These are phyloP conservation scores for Pseudococcus viburni DNA, from an alignment of 2,888 invertebrate species.

Conservation along the genomic window DNA sequence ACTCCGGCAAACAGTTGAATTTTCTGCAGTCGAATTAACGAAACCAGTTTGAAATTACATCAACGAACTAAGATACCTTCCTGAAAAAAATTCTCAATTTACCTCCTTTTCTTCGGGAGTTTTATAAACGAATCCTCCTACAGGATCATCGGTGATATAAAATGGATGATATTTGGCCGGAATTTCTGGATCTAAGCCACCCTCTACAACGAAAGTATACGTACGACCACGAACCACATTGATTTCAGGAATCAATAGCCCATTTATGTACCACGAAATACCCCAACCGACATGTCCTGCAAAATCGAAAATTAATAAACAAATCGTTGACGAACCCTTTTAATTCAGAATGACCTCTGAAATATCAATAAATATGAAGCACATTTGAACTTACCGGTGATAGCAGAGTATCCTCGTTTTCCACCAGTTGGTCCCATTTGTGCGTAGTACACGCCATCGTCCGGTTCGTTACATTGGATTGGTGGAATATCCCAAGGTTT, in stretches of 20 bases:
- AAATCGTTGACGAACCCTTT: too few relatives aligned
- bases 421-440: conserved; percentile 95
- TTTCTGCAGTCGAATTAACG: conserved; percentile 73
- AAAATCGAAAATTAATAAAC: too few relatives aligned
- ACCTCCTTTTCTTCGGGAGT: conserved; percentile 86
- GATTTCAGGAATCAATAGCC: conserved; percentile 91
- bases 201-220: conserved; percentile 91
- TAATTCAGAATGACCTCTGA: too few relatives aligned
- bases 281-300: conserved; percentile 94
- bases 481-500: conserved; percentile 90
- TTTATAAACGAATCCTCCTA: conserved; percentile 92
- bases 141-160: conserved; percentile 91
- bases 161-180: conserved; percentile 93
- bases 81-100: conserved; percentile 67
- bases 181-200: conserved; percentile 83
- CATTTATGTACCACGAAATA: conserved; percentile 95
- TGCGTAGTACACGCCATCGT: conserved; percentile 91
- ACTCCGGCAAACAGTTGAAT: conserved; percentile 88
- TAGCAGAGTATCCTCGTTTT: conserved; percentile 89
- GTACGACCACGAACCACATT: conserved; percentile 88
- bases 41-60: not conserved
- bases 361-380: not conserved
- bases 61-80: not conserved
- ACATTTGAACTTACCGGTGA: conserved; percentile 80
- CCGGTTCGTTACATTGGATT: conserved; percentile 90